Evolutionary conservation across 2,113 vertebrate species (phyloP).

Genomic region (Zingel zingel): DNA sequence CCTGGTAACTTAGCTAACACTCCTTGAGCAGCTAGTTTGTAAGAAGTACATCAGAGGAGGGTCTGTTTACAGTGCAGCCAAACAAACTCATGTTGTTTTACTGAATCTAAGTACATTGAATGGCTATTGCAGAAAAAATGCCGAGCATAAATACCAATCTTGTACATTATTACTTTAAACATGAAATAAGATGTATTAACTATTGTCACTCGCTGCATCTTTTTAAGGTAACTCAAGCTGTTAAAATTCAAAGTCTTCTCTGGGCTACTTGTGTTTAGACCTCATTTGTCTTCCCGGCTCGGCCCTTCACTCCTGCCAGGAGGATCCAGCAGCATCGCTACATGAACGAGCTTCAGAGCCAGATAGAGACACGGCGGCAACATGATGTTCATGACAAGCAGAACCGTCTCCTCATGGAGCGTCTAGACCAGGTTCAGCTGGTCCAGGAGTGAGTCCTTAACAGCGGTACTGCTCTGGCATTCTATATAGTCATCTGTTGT

Average conservation of each 20-base stretch:
- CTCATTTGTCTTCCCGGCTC: constrained; percentile 84
- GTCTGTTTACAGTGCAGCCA: not conserved
- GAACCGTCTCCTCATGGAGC: constrained; percentile 76
- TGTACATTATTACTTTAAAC: not conserved
- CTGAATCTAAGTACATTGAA: not conserved
- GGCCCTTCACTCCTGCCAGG: constrained; percentile 80
- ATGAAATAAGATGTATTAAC: not conserved
- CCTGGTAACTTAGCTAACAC: not conserved
- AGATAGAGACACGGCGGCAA: constrained; percentile 71
- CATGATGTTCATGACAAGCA: constrained; percentile 75
- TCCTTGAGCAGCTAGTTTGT: not conserved
- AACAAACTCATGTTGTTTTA: not conserved
- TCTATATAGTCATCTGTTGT: not conserved
- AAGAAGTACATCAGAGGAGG: not conserved
- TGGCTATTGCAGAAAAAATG: not conserved
- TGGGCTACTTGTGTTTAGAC: constrained; percentile 70
- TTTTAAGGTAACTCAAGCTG: not conserved
- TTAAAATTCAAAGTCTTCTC: not conserved
- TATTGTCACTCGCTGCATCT: not conserved
- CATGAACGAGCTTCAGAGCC: constrained; percentile 79
- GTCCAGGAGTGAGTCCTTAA: constrained; percentile 84
- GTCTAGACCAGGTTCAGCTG: constrained; percentile 83
- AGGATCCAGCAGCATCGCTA: constrained; percentile 79
- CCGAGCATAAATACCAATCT: not conserved
- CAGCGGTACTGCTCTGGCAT: not conserved